Percentiles rank a stretch among this genome's conserved stretches.
Conservation (phyloP, 2,113 vertebrate species). For the Pseudopodoces humilis region DNA sequence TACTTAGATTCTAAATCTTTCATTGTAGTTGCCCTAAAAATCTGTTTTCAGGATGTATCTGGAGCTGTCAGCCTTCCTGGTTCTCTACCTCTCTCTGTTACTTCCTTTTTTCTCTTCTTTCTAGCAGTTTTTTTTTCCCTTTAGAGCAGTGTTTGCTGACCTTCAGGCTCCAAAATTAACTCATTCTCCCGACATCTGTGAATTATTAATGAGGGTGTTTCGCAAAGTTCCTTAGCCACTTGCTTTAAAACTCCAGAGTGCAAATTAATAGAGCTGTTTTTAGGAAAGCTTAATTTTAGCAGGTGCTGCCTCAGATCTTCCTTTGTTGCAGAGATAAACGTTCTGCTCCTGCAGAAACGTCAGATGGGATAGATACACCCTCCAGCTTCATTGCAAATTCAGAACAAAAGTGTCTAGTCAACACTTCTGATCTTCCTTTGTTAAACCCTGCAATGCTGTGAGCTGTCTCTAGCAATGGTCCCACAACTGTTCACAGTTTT, state of each 20-base stretch:
- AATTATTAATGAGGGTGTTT: slow-evolving; percentile 61
- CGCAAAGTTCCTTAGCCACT: slow-evolving; percentile 56
- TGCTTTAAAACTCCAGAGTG: slow-evolving; percentile 57
- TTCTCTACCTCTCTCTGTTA: background rate
- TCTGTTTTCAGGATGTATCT: slow-evolving; percentile 8
- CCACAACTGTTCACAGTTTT: background rate
- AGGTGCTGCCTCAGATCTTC: slow-evolving; percentile 62
- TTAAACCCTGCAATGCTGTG: background rate
- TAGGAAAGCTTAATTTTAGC: slow-evolving; percentile 60
- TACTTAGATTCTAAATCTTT: background rate
- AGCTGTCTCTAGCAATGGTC: slow-evolving; percentile 20
- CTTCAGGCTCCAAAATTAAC: slow-evolving; percentile 58
- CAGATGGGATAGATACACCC: slow-evolving; percentile 47
- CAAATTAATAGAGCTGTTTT: slow-evolving; percentile 61
- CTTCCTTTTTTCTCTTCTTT: background rate
- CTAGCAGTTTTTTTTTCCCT: background rate
- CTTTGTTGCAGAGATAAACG: slow-evolving; percentile 51
- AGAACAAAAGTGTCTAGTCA: slow-evolving; percentile 65
- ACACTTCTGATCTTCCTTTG: slow-evolving; percentile 61
- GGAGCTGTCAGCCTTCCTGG: background rate
- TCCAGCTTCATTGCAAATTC: slow-evolving; percentile 53
- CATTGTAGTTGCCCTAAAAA: background rate
- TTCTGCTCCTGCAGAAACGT: slow-evolving; percentile 36
- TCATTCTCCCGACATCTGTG: slow-evolving; percentile 40
- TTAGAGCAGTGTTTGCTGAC: slow-evolving; percentile 52